Conservation (phyloP, 2,888 invertebrate species). For the Tiphia femorata region DNA sequence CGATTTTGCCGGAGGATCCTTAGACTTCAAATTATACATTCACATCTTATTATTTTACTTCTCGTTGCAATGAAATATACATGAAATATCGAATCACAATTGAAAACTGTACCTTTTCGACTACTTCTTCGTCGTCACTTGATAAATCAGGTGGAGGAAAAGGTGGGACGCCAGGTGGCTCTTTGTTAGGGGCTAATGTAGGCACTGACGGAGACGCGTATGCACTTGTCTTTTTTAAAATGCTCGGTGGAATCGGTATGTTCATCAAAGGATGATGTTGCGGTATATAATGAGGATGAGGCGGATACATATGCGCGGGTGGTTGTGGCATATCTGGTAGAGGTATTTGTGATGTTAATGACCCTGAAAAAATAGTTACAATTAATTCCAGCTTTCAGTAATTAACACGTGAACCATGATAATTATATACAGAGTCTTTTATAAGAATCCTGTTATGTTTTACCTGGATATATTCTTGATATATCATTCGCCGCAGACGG, state of each 20-base stretch:
- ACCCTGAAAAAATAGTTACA: conserved; percentile 47
- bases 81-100: too few species aligned
- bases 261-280: conserved; percentile 70
- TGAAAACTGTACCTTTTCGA: conserved; percentile 59
- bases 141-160: conserved; percentile 84
- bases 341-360: conserved; percentile 73
- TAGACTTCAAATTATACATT: conserved; percentile 45
- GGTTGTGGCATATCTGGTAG: conserved; percentile 70
- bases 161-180: conserved; percentile 89
- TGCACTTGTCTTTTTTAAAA: conserved; percentile 81
- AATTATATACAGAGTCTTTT: conserved; percentile 2
- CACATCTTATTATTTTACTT: not conserved
- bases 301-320: conserved; percentile 59
- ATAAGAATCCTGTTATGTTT: not conserved
- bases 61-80: not conserved
- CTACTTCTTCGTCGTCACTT: conserved; percentile 73
- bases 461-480: conserved; percentile 58
- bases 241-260: conserved; percentile 75
- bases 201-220: conserved; percentile 63
- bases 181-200: conserved; percentile 70
- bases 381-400: too few species aligned
- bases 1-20: conserved; percentile 68
- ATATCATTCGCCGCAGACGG: conserved; percentile 73
- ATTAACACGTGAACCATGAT: not conserved
- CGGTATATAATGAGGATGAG: conserved; percentile 60